Percentiles rank a stretch among this genome's conserved stretches.
These are phyloP conservation scores for Antheraea mylitta DNA, from an alignment of 1,140 invertebrate genomes.

Conservation along the genomic window DNA sequence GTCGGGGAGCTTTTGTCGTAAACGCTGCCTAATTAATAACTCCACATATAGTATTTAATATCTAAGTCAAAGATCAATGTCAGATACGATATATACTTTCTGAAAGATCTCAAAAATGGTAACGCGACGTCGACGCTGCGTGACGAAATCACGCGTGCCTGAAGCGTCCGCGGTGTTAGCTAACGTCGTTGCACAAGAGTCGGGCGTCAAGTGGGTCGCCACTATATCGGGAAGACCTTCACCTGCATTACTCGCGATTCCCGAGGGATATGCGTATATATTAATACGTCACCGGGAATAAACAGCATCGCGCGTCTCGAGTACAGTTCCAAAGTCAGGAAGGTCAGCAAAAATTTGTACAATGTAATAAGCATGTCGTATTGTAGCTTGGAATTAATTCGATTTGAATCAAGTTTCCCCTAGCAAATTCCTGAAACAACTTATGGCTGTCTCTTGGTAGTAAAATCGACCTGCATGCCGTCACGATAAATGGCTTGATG, in stretches of 20 bases:
- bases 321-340: neutral
- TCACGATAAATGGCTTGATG: too few species aligned
- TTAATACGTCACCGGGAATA: neutral
- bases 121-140: constrained; percentile 4
- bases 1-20: too few species aligned
- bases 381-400: neutral
- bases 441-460: too few species aligned
- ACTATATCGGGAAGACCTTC: constrained; percentile 72
- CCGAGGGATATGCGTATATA: constrained; percentile 43
- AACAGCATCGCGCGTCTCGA: neutral
- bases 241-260: constrained; percentile 53
- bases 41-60: too few species aligned
- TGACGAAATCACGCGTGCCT: constrained; percentile 37
- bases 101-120: constrained; percentile 3
- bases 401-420: neutral
- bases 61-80: neutral
- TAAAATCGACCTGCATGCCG: too few species aligned
- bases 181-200: constrained; percentile 50
- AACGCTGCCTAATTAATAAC: too few species aligned
- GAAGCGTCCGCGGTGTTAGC: constrained; percentile 26
- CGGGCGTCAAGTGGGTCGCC: constrained; percentile 47
- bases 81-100: neutral
- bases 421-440: neutral
- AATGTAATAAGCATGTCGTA: too few species aligned
- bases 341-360: neutral